Percentiles rank a stretch among this genome's conserved stretches.
Conservation (phyloP, 2,888 invertebrate genomes). For the Hydrotaea diabolus region DNA sequence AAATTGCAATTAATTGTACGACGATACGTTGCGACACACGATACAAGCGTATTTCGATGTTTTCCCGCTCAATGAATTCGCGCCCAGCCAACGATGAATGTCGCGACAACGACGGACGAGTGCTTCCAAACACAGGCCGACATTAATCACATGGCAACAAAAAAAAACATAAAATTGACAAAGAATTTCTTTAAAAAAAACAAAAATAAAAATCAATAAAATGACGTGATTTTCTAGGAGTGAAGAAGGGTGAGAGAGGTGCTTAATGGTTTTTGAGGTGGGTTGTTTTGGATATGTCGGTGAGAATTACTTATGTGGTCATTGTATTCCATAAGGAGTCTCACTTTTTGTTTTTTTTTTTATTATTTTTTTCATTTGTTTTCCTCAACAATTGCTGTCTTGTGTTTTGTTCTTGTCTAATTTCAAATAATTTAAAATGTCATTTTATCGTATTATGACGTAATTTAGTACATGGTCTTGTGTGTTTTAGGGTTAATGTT, state of each 20-base stretch:
- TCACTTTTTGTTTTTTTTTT: not conserved
- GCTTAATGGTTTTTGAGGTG: not conserved
- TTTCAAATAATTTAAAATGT: not conserved
- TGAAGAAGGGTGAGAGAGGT: not conserved
- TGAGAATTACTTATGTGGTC: slow-evolving; percentile 1
- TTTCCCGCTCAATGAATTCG: slow-evolving; percentile 11
- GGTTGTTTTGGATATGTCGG: not conserved
- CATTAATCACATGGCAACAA: not conserved
- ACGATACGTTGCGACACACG: not conserved
- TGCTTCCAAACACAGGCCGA: not conserved
- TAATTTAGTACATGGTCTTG: slow-evolving; percentile 11
- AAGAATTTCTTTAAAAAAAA: not conserved
- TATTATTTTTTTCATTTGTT: not conserved
- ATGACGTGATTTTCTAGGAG: not conserved
- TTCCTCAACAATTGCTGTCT: not conserved
- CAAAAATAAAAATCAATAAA: not conserved
- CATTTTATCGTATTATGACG: slow-evolving; percentile 34
- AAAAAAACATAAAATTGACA: not conserved
- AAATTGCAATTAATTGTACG: not conserved
- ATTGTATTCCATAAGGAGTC: slow-evolving; percentile 27
- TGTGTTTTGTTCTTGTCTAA: not conserved
- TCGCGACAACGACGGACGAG: not conserved
- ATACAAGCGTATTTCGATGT: not conserved
- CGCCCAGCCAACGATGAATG: too few species aligned
- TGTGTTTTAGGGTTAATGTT: slow-evolving; percentile 33